A percentile compares a stretch with the other conserved stretches of the same genome.
These are phyloP conservation scores for Diarsia rubi DNA, from an alignment of 2,888 invertebrate species.

Conservation along the genomic window DNA sequence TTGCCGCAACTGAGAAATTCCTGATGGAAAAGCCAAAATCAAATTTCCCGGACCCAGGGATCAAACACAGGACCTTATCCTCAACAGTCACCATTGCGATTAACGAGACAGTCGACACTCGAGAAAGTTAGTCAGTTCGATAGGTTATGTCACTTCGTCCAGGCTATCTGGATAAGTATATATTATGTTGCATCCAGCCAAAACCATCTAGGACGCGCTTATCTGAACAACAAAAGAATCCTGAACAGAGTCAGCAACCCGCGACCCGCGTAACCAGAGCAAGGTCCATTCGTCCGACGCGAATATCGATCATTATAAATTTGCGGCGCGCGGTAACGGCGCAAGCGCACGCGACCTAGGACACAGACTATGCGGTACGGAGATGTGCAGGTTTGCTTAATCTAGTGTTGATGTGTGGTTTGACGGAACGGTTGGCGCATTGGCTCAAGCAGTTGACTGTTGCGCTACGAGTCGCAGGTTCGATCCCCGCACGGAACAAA, in stretches of 20 bases:
- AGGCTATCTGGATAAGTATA: neutral
- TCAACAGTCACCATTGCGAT: neutral
- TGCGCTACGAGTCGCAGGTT: too few relatives aligned
- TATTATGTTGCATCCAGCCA: neutral
- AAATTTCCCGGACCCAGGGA: neutral
- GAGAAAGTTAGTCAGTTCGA: neutral
- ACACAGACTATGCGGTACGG: slow-evolving; percentile 75
- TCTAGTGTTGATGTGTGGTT: slow-evolving; percentile 2
- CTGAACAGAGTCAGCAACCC: slow-evolving; percentile 51
- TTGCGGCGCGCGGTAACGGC: slow-evolving; percentile 87
- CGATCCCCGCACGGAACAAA: too few relatives aligned
- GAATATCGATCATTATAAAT: slow-evolving; percentile 90
- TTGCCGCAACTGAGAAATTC: neutral
- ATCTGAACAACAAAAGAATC: slow-evolving; percentile 45
- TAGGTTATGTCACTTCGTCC: neutral
- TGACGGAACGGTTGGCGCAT: too few relatives aligned
- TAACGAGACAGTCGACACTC: neutral
- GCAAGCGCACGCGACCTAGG: slow-evolving; percentile 87
- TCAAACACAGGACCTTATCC: neutral
- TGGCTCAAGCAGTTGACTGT: too few relatives aligned
- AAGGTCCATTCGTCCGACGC: slow-evolving; percentile 81
- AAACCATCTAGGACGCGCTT: neutral
- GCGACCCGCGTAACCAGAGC: slow-evolving; percentile 79
- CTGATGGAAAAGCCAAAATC: neutral
- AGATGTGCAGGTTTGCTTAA: slow-evolving; percentile 42